Evolutionary conservation across 2,888 invertebrate species (phyloP).

Genomic region (Pedicia rivosa): DNA sequence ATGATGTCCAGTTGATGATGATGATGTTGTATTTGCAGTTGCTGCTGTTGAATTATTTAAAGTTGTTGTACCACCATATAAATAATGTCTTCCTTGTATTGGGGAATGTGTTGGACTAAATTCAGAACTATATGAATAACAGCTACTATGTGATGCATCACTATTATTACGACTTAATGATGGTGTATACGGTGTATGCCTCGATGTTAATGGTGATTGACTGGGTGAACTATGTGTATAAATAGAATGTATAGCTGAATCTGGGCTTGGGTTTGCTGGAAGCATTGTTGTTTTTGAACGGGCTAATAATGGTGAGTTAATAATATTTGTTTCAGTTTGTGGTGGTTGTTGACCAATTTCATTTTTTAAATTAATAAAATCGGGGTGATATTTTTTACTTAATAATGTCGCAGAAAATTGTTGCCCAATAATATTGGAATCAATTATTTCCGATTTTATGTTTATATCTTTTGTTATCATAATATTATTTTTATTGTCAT

Average conservation of each 20-base stretch:
- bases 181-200: constrained; percentile 66
- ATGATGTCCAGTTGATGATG: constrained; percentile 29
- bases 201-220: constrained; percentile 69
- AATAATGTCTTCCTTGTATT: constrained; percentile 48
- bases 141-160: constrained; percentile 79
- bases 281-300: constrained; percentile 45
- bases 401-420: neutral
- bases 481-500: constrained; percentile 6
- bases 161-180: constrained; percentile 79
- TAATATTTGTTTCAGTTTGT: constrained; percentile 14
- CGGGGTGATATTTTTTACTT: constrained; percentile 15
- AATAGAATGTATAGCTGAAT: constrained; percentile 79
- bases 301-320: constrained; percentile 50
- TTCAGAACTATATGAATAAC: constrained; percentile 71
- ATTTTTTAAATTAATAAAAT: constrained; percentile 28
- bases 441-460: constrained; percentile 2
- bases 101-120: constrained; percentile 78
- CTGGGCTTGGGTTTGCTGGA: constrained; percentile 70
- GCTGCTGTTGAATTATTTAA: constrained; percentile 12
- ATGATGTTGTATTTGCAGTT: constrained; percentile 11
- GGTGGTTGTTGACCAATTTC: constrained; percentile 19
- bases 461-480: neutral
- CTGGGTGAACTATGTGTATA: constrained; percentile 69
- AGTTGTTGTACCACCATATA: constrained; percentile 16
- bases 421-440: neutral